Evolutionary conservation across 2,888 invertebrate genomes (phyloP), one percentile per base, ranked within the genome.

Genomic region (Mythimna lalbum): DNA sequence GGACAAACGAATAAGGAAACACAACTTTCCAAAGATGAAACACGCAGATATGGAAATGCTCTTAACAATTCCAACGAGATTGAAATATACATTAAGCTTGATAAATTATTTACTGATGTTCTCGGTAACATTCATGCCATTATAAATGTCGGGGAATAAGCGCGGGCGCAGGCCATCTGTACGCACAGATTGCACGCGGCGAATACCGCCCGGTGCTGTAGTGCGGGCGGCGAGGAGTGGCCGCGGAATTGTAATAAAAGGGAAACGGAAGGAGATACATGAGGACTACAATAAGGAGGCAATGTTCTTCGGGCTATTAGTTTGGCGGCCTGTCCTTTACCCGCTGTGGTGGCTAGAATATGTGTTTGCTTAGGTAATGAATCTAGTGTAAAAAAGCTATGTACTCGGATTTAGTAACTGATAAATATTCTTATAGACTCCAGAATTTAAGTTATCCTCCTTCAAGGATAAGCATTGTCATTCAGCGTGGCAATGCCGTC

Each of bases 21-120:
- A 55, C 47, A 52, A 68, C 72, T 84, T 74, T 84, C 82, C 70
- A 84, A 74, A 82, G 84, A 84, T 81, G 56, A 73, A 78, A 75
- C 68, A 62, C 50, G n/a, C 63, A 63, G 70, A 67, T 72, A 80
- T 63, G 79, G 55, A 68, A 70, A 78, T 80, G 23, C 50, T 71
- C 43, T 55, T 63, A 55, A 69, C 79, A 76, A 67, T 82, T 78
- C 82, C 64, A 66, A 39, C n/a, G 27, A 78, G 61, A 81, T 81
- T 73, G 63, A 78, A 80, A 72, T 72, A 69, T 59, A 65, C 83
- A 76, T 83, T 76, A 67, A 72, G 80, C 65, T 81, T 79, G 82
- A 79, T 79, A 79, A 82, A 79, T 82, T 67, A 78, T 78, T 72
- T 67, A 67, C 67, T 67, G 78, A 78, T 78, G 78, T 78, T 78